Evolutionary conservation across 1,140 invertebrate genomes (phyloP).

Genomic region (Caerostris darwini): DNA sequence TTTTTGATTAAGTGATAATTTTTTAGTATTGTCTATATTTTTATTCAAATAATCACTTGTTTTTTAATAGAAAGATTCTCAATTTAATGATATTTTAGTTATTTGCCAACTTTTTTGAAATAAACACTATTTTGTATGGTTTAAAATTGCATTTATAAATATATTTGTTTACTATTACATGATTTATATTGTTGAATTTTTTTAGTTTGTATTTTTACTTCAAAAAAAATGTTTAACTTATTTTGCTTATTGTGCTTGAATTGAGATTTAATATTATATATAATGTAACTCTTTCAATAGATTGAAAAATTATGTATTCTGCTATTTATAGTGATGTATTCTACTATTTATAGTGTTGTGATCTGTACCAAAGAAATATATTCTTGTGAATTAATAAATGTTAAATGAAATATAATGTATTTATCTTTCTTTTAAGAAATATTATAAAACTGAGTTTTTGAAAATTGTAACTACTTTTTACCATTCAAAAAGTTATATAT

Average conservation of each 20-base stretch:
- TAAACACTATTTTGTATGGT: too few species aligned
- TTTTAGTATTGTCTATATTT: too few species aligned
- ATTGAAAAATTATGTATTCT: conserved; percentile 36
- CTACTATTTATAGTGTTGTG: conserved; percentile 59
- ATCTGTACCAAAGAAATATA: conserved; percentile 73
- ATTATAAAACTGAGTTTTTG: too few species aligned
- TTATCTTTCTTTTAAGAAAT: too few species aligned
- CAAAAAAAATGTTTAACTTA: background rate
- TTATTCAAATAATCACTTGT: too few species aligned
- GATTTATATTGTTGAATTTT: background rate
- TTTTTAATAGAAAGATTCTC: too few species aligned
- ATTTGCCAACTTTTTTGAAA: too few species aligned
- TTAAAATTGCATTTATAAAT: too few species aligned
- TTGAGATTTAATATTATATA: background rate
- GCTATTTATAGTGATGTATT: conserved; percentile 60
- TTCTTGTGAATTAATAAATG: conserved; percentile 72
- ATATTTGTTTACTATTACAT: background rate
- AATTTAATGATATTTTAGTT: too few species aligned
- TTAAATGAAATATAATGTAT: background rate
- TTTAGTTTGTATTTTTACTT: background rate
- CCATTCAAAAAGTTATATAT: too few species aligned
- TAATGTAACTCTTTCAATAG: background rate
- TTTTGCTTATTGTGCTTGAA: conserved; percentile 7
- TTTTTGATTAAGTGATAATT: too few species aligned
- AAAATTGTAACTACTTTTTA: too few species aligned